Conservation (phyloP, 2,797 vertebrate genomes). For the Acanthornis magna region DNA sequence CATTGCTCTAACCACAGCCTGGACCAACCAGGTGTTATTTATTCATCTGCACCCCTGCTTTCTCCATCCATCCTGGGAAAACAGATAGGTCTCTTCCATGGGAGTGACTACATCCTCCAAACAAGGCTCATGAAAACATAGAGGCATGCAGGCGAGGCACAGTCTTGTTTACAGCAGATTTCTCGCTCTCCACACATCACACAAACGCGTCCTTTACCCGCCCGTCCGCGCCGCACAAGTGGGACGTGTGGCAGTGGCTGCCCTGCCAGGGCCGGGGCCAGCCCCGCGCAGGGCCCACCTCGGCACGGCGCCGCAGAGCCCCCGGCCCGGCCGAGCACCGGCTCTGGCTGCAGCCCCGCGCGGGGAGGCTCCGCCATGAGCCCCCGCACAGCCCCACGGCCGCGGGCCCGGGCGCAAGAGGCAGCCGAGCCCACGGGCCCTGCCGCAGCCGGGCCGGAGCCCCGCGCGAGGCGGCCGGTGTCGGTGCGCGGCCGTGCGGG, state of each 20-base stretch:
- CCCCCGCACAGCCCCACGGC: not conserved
- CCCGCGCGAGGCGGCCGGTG: not conserved
- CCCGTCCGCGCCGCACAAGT: fast-evolving
- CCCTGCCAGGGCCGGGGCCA: too few relatives aligned
- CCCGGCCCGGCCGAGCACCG: not conserved
- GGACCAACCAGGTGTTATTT: not conserved
- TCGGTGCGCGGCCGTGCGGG: not conserved
- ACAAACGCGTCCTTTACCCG: fast-evolving
- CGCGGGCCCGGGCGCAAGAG: not conserved
- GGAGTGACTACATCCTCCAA: not conserved
- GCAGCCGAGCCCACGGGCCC: not conserved
- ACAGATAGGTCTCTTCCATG: not conserved
- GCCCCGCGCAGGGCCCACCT: not conserved
- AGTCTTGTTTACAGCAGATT: not conserved
- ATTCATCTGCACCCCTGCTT: not conserved
- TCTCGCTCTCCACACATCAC: fast-evolving
- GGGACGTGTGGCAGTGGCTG: fast-evolving
- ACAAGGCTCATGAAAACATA: fast-evolving
- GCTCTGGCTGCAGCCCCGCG: not conserved
- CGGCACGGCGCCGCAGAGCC: fast-evolving
- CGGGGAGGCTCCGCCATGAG: not conserved
- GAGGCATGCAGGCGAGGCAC: fast-evolving
- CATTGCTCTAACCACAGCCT: not conserved
- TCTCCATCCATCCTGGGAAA: not conserved
- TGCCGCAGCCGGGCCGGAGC: not conserved